Evolutionary conservation across 2,888 invertebrate species (phyloP).

Genomic region (Drosophila stalkeri): DNA sequence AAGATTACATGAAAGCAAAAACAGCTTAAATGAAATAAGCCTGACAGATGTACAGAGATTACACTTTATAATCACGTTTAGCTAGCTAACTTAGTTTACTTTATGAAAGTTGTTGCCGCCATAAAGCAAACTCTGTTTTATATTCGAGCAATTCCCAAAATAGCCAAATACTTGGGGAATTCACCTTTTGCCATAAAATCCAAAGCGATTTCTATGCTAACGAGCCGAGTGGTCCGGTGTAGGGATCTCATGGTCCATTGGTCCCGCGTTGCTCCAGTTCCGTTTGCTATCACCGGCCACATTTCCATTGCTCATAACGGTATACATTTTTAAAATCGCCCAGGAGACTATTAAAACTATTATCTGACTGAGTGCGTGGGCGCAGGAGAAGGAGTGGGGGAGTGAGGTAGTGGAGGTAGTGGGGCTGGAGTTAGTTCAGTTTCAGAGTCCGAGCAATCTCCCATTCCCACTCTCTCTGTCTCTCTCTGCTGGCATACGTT

Average conservation of each 20-base stretch:
- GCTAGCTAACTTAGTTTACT: neutral
- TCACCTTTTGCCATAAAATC: constrained; percentile 39
- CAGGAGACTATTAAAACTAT: constrained; percentile 75
- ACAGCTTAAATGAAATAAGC: neutral
- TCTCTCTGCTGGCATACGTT: constrained; percentile 46
- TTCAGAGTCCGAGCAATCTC: neutral
- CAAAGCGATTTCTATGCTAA: constrained; percentile 48
- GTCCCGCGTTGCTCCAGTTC: constrained; percentile 3
- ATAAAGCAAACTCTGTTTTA: neutral
- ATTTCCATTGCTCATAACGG: constrained; percentile 45
- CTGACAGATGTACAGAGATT: neutral
- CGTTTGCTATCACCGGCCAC: constrained; percentile 41
- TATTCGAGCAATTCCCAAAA: neutral
- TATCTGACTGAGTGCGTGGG: constrained; percentile 41
- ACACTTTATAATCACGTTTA: neutral
- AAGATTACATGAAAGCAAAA: neutral
- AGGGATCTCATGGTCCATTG: constrained; percentile 1
- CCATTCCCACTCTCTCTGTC: neutral
- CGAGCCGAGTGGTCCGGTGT: constrained; percentile 24
- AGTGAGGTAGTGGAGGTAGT: too few relatives aligned
- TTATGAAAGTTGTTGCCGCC: neutral
- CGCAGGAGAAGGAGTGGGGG: neutral
- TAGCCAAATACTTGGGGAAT: constrained; percentile 30
- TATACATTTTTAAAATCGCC: constrained; percentile 58
- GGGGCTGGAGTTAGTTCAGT: neutral